Percentiles rank a stretch among this genome's conserved stretches.
Evolutionary conservation across 2,888 invertebrate species (phyloP).

Genomic region (Oscheius sp.): DNA sequence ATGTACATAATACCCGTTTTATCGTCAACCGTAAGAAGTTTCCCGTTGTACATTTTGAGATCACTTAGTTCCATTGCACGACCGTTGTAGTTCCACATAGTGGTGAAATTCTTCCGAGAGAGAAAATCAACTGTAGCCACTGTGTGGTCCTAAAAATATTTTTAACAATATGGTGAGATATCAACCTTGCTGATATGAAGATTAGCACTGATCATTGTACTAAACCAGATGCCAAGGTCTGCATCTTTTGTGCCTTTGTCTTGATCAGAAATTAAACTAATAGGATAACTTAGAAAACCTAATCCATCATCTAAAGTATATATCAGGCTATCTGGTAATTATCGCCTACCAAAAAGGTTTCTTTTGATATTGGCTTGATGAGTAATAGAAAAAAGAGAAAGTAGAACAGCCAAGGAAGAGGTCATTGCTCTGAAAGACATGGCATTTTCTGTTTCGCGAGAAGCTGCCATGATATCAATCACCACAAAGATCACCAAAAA

Average conservation of each 20-base stretch:
- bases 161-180: background rate
- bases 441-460: constrained; percentile 13
- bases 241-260: background rate
- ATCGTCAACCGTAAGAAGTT: constrained; percentile 90
- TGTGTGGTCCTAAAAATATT: constrained; percentile 3
- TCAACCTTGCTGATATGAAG: constrained; percentile 21
- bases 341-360: background rate
- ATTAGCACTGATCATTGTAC: constrained; percentile 37
- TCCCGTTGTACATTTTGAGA: constrained; percentile 89
- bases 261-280: constrained; percentile 31
- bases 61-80: constrained; percentile 95
- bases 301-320: constrained; percentile 11
- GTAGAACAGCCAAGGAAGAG: background rate
- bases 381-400: background rate
- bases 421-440: constrained; percentile 22
- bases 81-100: constrained; percentile 45
- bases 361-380: constrained; percentile 6
- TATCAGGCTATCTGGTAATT: too few relatives aligned
- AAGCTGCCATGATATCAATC: constrained; percentile 26
- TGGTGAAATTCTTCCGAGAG: constrained; percentile 42
- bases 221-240: constrained; percentile 38
- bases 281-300: constrained; percentile 11
- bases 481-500: constrained; percentile 14
- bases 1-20: constrained; percentile 81
- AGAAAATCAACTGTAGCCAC: constrained; percentile 42